Evolutionary conservation across 2,113 vertebrate species (phyloP).

Genomic region (Sapayoa aenigma): DNA sequence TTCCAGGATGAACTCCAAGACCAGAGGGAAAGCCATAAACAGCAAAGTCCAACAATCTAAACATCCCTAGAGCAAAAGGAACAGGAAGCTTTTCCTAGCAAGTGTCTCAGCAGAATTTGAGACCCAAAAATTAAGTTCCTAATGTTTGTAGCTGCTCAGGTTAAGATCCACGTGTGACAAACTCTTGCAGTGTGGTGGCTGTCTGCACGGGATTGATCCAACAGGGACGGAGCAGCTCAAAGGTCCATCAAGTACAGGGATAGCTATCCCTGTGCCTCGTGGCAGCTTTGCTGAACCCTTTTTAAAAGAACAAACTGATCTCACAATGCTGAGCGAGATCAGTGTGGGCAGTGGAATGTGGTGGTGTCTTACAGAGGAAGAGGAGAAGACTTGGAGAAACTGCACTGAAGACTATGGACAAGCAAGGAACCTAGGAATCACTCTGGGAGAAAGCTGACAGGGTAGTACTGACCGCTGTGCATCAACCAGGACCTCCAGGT

Average conservation of each 20-base stretch:
- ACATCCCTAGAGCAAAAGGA: neutral
- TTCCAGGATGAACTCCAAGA: neutral
- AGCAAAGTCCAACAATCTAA: neutral
- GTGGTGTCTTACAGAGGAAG: neutral
- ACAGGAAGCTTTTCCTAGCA: neutral
- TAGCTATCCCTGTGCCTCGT: rapidly evolving
- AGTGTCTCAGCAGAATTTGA: neutral
- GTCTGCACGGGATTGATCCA: neutral
- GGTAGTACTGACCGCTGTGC: neutral
- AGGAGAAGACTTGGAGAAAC: neutral
- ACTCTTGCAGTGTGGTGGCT: neutral
- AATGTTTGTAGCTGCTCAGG: neutral
- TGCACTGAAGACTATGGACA: neutral
- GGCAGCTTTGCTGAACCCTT: neutral
- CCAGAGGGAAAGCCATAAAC: neutral
- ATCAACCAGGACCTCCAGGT: neutral
- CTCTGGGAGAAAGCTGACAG: neutral
- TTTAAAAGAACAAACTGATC: neutral
- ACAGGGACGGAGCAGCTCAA: neutral
- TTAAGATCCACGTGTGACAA: neutral
- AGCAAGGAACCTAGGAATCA: neutral
- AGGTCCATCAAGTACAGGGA: neutral
- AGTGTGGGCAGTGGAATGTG: neutral
- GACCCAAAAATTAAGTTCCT: neutral
- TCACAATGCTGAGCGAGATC: neutral